These are phyloP conservation scores for Clarias gariepinus DNA, from an alignment of 2,113 vertebrate genomes.

Conservation along the genomic window DNA sequence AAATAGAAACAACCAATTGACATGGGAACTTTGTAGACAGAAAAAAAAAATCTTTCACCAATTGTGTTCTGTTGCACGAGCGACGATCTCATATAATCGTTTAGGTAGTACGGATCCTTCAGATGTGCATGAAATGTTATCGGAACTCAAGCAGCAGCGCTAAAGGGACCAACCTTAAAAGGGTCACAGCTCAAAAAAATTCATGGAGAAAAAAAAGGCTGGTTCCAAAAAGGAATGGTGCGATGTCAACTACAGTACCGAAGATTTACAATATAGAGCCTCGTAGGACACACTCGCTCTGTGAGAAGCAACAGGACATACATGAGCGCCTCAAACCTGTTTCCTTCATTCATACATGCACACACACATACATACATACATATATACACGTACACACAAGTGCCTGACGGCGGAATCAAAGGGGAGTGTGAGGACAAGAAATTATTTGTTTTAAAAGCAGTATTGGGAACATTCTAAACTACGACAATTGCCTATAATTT, in stretches of 20 bases:
- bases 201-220: not conserved
- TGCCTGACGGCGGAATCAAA: not conserved
- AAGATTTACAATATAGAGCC: constrained; percentile 21
- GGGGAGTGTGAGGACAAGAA: not conserved
- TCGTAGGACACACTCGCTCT: not conserved
- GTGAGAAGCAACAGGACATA: constrained; percentile 6
- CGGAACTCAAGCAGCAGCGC: constrained; percentile 1
- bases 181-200: not conserved
- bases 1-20: not conserved
- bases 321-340: constrained; percentile 14
- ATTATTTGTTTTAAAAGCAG: too few species aligned
- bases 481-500: not conserved
- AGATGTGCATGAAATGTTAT: constrained; percentile 37
- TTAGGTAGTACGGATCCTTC: not conserved
- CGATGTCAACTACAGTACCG: constrained; percentile 36
- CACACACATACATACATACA: not conserved
- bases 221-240: constrained; percentile 16
- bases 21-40: not conserved
- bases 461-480: not conserved
- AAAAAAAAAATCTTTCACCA: not conserved
- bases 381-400: not conserved
- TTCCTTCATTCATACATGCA: not conserved
- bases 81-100: not conserved
- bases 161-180: not conserved
- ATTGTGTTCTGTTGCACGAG: not conserved